Base-by-base conservation (phyloP, 2,797 vertebrate species). In the Moxostoma hubbsi region DNA sequence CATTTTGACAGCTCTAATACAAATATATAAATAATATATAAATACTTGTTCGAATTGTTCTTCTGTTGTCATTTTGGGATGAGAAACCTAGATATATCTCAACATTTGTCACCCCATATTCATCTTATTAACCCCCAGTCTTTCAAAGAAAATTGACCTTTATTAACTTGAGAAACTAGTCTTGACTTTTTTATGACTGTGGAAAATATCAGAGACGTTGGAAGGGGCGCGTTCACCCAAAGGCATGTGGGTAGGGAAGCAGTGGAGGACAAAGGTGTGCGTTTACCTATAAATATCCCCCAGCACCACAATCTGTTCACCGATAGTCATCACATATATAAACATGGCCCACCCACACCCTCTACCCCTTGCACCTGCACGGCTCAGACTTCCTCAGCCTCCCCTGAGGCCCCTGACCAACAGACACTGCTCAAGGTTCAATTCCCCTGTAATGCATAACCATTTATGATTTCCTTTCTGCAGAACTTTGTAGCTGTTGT, bases 231-330 rank as follows among this genome's bases (percentile, higher is more conserved):
- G 0, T 57, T 59, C 59, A 68, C 77, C 72, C 49, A 47, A 65
- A 72, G 83, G 75, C 69, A 62, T 50, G n/a, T 55, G 50, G 24
- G 61, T 47, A 79, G 66, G 55, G 47, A 59, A 64, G 64, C 65
- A 73, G 74, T 54, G 24, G 24, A 78, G 80, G 73, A 83, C 77
- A 85, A 76, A 85, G 82, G 83, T 81, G 79, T 57, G 49, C 82
- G 84, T 88, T 87, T 77, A 79, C 47, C 79, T 55, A 74, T 84
- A 86, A 82, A 86, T 75, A 82, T 85, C 77, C 80, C 77, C 63
- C 66, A 78, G 85, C 71, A 64, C n/a, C 45, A 69, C 81, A 61
- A 63, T 86, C 65, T 84, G 77, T 59, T 75, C 69, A 54, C 47
- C 54, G 13, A 68, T 54, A 82, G 70, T 85, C 82, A 79, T 61